Base-by-base conservation (phyloP, 2,113 vertebrate genomes). In the Sakesphorus luctuosus region DNA sequence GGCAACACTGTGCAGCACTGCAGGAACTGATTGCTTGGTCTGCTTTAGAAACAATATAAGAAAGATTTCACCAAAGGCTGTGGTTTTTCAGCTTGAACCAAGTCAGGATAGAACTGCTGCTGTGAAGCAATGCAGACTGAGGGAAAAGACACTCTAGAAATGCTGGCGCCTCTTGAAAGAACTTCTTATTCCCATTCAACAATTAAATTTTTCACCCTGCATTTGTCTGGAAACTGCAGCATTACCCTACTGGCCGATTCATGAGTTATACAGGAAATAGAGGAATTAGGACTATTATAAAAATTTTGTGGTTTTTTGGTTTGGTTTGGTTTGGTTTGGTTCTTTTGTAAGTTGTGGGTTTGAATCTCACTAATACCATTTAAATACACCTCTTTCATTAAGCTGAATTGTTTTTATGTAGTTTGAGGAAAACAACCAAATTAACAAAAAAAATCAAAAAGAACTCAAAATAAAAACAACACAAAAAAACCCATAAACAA, bases 31-130 rank as follows among this genome's bases (percentile, higher is more conserved):
- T 95, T 89, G 69, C 66, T 84, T 73, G 26, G 65, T 29, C 79
- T 90, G 44, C 58, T 89, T 95, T 89, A 89, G 83, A 95, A 97
- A 88, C 55, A 89, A 66, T 91, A 55, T 62, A 68, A 50, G 76
- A 89, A 90, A 96, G 66, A 95, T 91, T 95, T 96, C 76, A 88
- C 93, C 47, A 87, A 87, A 93, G 84, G 55, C 69, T 92, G 36
- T 78, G 40, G 15, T 59, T 90, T 89, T 94, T 82, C 33, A 56
- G 33, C 71, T 63, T 89, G 86, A 95, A 95, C 77, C 35, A 56
- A 6, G 2, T 46, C 95, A 91, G 44, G 73, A 88, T 50, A 52
- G 38, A 96, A 79, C 68, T 10, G 21, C 53, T 92, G 53, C 87
- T 95, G 84, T 77, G 86, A 96, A 93, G 59, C 6, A 17, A 59